Base-by-base conservation (phyloP, 2,888 invertebrate species). In the Catocala nupta region DNA sequence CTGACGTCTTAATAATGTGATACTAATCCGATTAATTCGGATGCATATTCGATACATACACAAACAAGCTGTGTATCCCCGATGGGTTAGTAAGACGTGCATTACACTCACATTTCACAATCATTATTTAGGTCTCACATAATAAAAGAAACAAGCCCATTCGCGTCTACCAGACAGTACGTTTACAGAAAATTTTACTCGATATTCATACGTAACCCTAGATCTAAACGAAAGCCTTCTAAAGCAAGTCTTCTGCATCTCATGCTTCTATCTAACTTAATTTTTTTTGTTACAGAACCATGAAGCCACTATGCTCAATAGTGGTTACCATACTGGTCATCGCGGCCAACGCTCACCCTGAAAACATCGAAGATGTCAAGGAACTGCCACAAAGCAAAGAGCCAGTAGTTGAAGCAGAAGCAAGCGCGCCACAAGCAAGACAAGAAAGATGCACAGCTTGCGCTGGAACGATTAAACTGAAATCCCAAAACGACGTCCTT, bases 241-340 rank as follows among this genome's bases (percentile, higher is more conserved):
- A 8, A 36, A 16, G 8, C 25, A 7, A 43, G 5, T n/a, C 12
- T 16, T 16, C 45, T 68, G 63, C 60, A 9, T 39, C 9, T 39
- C 4, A 25, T 39, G 4, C 8, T 39, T 3, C 36, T 39, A 8
- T 39, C 36, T 39, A 39, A 7, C 5, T 51, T 7, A n/a, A 0
- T 8, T 55, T 71, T 62, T 5, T 16, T 92, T 90, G 88, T 92
- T 91, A 36, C 91, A 92, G 92, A 88, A 92, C 73, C 70, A 94
- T 94, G 94, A 93, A 90, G 91, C 93, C 93, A 84, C 92, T 93
- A 86, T 88, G 88, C 58, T 57, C 78, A 73, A 83, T 88, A 86
- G 91, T 92, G 88, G 93, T 88, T 80, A 89, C 89, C 71, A 73
- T 93, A 74, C 81, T 93, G 77, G 81, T 92, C 55, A 65, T 90